Evolutionary conservation across 1,140 invertebrate genomes (phyloP), one percentile per base, ranked within the genome.

Genomic region (Aradophagus sp.): DNA sequence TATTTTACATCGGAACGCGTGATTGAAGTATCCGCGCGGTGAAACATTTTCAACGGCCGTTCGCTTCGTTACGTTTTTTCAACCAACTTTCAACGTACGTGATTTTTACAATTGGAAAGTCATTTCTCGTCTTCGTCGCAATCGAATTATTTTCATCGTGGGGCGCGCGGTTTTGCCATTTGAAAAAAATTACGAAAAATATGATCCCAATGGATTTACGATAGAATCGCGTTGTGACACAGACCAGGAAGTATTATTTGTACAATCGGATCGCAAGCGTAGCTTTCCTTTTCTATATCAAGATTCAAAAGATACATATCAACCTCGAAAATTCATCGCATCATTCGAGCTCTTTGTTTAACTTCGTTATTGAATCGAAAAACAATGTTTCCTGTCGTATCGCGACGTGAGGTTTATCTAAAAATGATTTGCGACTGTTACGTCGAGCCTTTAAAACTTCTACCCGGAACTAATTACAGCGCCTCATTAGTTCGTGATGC

Each of bases 261-360:
- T 53, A 66, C 42, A 36, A 50, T 50, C 36, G 12, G 26, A 39
- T 66, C 39, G 29, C 35, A 44, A 42, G 29, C 44, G 35, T 44
- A 67, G 45, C 62, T 67, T 58, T 67, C 53, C 29, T 52, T 58
- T 67, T 52, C 62, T 67, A 45, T 59, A 58, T 66, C 62, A 56
- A 56, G 62, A 66, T 66, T 39, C 35, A 56, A 50, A 42, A 67
- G 62, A 66, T 66, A 56, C 52, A 58, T 50, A 66, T 58, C 62
- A 50, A 55, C 31, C 14, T 58, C 52, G 41, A 66, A 66, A 66
- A 42, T 66, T 56, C 52, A 66, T 66, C 62, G 50, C 38, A 45
- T 58, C 53, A 52, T 58, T 66, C 38, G 13, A 32, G 13, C 17
- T 27, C 44, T 67, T 67, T 66, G 52, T 66, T 52, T 66, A 66